Evolutionary conservation across 2,113 vertebrate genomes (phyloP).

Genomic region (Etheostoma cragini): DNA sequence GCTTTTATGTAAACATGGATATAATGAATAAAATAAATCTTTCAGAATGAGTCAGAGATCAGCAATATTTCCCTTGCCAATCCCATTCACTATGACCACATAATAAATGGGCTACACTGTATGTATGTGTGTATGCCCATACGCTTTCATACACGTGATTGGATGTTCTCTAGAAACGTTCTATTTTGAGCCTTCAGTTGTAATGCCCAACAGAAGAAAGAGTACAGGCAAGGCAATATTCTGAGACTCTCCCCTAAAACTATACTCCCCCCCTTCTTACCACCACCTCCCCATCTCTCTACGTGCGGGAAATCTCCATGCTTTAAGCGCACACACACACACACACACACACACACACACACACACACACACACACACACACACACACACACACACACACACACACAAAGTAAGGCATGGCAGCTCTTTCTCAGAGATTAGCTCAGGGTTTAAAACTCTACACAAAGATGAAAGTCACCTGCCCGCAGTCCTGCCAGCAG

Average conservation of each 20-base stretch:
- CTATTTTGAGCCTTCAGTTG: constrained; percentile 71
- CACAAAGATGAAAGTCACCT: constrained; percentile 24
- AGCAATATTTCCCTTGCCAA: constrained; percentile 17
- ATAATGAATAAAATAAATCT: constrained; percentile 31
- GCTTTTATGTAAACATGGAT: constrained; percentile 27
- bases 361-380: background rate
- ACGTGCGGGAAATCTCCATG: constrained; percentile 28
- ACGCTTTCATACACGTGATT: constrained; percentile 25
- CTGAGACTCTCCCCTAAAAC: constrained; percentile 62
- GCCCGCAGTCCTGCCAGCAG: background rate
- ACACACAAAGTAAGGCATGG: constrained; percentile 24
- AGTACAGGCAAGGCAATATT: constrained; percentile 55
- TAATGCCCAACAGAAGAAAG: constrained; percentile 64
- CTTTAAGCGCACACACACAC: background rate
- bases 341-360: background rate
- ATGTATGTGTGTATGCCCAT: background rate
- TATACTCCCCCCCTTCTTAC: background rate
- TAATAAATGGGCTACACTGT: constrained; percentile 14
- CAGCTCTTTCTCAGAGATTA: constrained; percentile 58
- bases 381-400: background rate
- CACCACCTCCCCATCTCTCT: constrained; percentile 16
- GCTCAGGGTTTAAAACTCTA: constrained; percentile 15
- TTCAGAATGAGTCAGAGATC: constrained; percentile 24
- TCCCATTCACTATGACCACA: constrained; percentile 21
- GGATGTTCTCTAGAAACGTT: constrained; percentile 63